Conservation (phyloP, 1,140 invertebrate species). For the Lycorma delicatula region DNA sequence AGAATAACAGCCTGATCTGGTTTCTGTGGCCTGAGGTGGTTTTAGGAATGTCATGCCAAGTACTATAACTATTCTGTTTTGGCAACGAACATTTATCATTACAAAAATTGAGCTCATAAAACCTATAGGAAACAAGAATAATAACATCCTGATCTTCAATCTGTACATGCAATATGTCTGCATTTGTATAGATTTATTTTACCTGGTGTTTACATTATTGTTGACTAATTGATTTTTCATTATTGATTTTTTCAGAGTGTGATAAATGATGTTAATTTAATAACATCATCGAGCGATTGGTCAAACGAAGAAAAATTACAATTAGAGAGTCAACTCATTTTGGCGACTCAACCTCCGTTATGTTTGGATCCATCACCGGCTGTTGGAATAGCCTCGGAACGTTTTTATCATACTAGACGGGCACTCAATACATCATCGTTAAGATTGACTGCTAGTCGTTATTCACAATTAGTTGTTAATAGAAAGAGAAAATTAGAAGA, state of each 20-base stretch:
- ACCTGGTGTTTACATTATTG: neutral
- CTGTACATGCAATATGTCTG: too few relatives aligned
- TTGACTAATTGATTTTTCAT: neutral
- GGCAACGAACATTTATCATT: too few relatives aligned
- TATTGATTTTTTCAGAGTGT: constrained; percentile 48
- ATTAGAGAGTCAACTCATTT: constrained; percentile 72
- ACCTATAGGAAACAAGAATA: too few relatives aligned
- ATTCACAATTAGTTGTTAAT: constrained; percentile 69
- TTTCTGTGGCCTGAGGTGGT: too few relatives aligned
- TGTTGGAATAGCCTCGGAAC: constrained; percentile 59
- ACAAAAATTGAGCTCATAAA: too few relatives aligned
- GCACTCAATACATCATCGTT: constrained; percentile 66
- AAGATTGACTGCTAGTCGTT: constrained; percentile 61
- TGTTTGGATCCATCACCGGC: constrained; percentile 79
- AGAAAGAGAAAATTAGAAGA: constrained; percentile 80
- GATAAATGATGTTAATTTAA: constrained; percentile 60
- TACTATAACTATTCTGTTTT: too few relatives aligned
- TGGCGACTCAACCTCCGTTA: constrained; percentile 72
- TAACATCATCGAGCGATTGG: constrained; percentile 58
- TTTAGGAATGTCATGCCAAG: too few relatives aligned
- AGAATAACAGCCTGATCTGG: too few relatives aligned
- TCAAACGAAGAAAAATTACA: constrained; percentile 66
- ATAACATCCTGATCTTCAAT: too few relatives aligned
- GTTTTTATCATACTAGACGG: constrained; percentile 56
- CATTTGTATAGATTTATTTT: too few relatives aligned